Percentiles rank a stretch among this genome's conserved stretches.
These are phyloP conservation scores for Poeciliopsis retropinna DNA, from an alignment of 2,113 vertebrate species.

Conservation along the genomic window DNA sequence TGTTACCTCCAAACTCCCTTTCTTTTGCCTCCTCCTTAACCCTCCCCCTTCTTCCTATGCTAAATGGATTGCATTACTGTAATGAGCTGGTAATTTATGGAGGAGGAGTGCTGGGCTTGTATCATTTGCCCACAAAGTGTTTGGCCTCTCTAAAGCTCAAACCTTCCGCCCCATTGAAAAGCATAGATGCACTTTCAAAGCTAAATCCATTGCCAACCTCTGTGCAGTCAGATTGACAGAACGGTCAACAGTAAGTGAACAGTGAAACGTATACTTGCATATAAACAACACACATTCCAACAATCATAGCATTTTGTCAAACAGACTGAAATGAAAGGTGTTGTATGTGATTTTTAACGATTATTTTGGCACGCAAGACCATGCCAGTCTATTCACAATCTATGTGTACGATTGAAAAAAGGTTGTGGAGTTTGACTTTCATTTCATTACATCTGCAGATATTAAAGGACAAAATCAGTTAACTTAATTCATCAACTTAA, in stretches of 20 bases:
- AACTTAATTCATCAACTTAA: too few relatives aligned
- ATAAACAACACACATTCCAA: not conserved
- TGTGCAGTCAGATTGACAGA: not conserved
- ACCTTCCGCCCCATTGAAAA: slow-evolving; percentile 41
- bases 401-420: too few relatives aligned
- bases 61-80: slow-evolving; percentile 77
- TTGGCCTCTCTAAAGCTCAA: slow-evolving; percentile 44
- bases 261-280: not conserved
- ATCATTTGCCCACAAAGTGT: slow-evolving; percentile 66
- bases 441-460: not conserved
- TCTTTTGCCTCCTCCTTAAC: slow-evolving; percentile 18
- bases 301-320: not conserved
- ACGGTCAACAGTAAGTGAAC: slow-evolving; percentile 1
- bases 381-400: too few relatives aligned
- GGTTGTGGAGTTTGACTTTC: not conserved
- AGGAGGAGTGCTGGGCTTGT: slow-evolving; percentile 62
- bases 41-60: slow-evolving; percentile 19
- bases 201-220: slow-evolving; percentile 7
- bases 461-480: not conserved
- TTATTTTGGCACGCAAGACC: not conserved
- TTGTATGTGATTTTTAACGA: not conserved
- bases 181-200: slow-evolving; percentile 12
- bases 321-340: too few relatives aligned
- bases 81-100: slow-evolving; percentile 79
- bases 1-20: slow-evolving; percentile 17